Evolutionary conservation across 2,797 vertebrate genomes (phyloP).

Genomic region (Ctenosaura bakeri): DNA sequence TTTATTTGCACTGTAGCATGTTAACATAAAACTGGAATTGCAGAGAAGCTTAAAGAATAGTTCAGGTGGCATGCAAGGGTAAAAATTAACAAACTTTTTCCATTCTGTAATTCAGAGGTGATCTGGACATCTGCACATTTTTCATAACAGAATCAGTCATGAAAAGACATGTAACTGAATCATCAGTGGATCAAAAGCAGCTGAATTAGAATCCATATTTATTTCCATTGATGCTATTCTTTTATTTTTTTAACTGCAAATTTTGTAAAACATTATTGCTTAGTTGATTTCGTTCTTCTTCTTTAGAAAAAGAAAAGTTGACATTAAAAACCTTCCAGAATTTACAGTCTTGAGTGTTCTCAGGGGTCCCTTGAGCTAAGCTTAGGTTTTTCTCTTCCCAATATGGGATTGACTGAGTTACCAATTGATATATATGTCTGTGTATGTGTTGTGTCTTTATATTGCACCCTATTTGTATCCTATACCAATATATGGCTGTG

Average conservation of each 20-base stretch:
- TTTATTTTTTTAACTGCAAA: not conserved
- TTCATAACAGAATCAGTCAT: slow-evolving; percentile 19
- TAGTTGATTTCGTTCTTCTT: not conserved
- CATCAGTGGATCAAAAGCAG: not conserved
- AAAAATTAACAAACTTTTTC: not conserved
- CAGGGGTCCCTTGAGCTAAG: not conserved
- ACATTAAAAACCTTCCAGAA: not conserved
- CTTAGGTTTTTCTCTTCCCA: not conserved
- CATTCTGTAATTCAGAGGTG: not conserved
- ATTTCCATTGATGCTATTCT: not conserved
- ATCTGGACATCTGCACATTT: slow-evolving; percentile 24
- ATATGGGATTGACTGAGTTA: not conserved
- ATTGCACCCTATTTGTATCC: not conserved
- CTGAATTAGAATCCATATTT: not conserved
- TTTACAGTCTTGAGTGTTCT: not conserved
- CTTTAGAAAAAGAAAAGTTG: not conserved
- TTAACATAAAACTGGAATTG: not conserved
- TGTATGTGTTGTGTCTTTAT: not conserved
- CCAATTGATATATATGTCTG: too few species aligned
- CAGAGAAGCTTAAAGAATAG: not conserved
- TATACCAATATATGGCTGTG: not conserved
- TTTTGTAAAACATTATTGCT: not conserved
- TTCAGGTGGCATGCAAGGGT: not conserved
- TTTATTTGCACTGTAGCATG: too few species aligned
- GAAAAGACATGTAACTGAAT: not conserved